These are phyloP conservation scores for Notoglanidium macrostoma DNA, from an alignment of 2,797 vertebrate genomes.

Conservation along the genomic window DNA sequence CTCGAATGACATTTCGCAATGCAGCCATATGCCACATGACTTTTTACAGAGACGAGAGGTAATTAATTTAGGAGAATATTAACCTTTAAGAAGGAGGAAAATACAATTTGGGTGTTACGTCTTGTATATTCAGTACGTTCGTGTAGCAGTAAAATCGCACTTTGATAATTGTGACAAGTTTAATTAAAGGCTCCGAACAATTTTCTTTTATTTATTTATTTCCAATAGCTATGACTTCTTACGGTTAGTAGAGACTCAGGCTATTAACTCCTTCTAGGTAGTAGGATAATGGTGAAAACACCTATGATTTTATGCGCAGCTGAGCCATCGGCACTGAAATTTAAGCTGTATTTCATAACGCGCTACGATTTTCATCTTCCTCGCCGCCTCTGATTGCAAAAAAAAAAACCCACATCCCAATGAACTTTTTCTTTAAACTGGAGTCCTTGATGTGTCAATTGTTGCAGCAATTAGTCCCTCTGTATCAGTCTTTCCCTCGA, in stretches of 20 bases:
- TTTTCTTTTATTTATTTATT: background rate
- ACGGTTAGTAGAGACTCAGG: background rate
- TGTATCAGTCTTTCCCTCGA: slow-evolving; percentile 34
- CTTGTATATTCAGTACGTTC: background rate
- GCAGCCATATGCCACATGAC: background rate
- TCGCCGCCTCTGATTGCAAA: background rate
- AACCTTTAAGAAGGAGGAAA: background rate
- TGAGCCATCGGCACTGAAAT: background rate
- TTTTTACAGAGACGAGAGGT: background rate
- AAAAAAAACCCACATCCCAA: background rate
- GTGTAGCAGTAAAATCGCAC: background rate
- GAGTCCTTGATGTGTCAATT: slow-evolving; percentile 4
- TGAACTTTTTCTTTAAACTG: slow-evolving; percentile 7
- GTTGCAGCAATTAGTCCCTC: slow-evolving; percentile 31
- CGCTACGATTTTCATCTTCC: background rate
- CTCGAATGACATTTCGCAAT: slow-evolving; percentile 22
- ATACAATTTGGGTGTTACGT: background rate
- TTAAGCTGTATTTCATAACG: background rate
- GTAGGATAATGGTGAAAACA: background rate
- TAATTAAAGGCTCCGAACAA: background rate
- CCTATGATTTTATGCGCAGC: background rate
- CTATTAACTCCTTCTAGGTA: background rate
- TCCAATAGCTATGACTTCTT: background rate
- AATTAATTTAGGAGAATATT: slow-evolving; percentile 1
- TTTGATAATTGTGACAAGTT: background rate